phyloP scores from a whole-genome alignment of 2,797 vertebrate genomes.

The Poeciliopsis infans region DNA sequence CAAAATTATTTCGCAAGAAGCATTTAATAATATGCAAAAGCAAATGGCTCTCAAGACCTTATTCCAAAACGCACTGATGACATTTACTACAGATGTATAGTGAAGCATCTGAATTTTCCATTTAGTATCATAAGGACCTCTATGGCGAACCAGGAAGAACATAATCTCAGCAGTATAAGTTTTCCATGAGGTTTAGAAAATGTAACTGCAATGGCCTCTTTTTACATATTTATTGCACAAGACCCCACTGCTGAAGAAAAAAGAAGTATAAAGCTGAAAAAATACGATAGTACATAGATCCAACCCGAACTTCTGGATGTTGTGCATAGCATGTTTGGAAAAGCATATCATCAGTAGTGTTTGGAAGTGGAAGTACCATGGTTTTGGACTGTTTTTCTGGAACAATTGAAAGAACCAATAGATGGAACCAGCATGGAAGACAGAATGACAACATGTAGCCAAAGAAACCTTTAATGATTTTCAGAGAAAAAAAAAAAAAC shows the following conservation, averaged over 20 bases:
- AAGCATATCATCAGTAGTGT: not conserved
- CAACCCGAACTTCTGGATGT: not conserved
- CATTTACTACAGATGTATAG: not conserved
- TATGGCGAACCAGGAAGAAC: not conserved
- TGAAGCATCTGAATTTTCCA: not conserved
- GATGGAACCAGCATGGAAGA: not conserved
- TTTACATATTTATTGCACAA: not conserved
- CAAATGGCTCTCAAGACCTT: not conserved
- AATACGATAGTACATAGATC: not conserved
- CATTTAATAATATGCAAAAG: not conserved
- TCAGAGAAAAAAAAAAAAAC: not conserved
- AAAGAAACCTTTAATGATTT: not conserved
- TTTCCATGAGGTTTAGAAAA: not conserved
- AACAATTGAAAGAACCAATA: not conserved
- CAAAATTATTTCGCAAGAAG: not conserved
- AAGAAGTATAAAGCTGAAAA: not conserved
- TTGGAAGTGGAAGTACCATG: not conserved
- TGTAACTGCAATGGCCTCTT: not conserved
- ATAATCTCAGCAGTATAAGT: not conserved
- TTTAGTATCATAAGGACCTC: not conserved
- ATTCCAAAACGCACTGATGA: not conserved
- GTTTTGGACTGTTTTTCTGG: not conserved
- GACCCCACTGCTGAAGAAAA: not conserved
- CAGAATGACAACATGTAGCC: not conserved
- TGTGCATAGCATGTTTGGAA: not conserved